Evolutionary conservation across 1,140 invertebrate species (phyloP), one percentile per base, ranked within the genome.

Genomic region (Apis dorsata): DNA sequence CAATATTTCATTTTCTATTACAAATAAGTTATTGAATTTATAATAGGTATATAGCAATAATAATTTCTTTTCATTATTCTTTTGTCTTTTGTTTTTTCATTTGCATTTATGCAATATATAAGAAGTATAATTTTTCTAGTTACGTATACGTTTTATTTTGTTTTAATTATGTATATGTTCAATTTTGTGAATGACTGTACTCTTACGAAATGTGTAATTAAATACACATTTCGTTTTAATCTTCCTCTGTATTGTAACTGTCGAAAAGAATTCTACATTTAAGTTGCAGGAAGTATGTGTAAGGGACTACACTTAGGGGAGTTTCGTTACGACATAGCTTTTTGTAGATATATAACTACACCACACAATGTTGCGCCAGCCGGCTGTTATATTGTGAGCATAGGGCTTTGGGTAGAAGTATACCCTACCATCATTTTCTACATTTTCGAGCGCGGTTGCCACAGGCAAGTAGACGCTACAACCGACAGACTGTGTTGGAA

Each of bases 331-430:
- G 72, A 74, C 78, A 72, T 85, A 62, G 19, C 21, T 60, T 60
- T 72, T 79, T 53, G 68, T 79, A 62, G 55, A 78, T 74, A 62
- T 24, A 44, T 44, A 44, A 44, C 34, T 44, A 57, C 21, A 17
- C 71, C 55, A 65, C 79, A 85, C 83, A 75, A 55, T 71, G 79
- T 86, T 72, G 69, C 57, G 49, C 12, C n/a, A 76, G 17, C 53
- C 62, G 49, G 63, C 34, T 68, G 73, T 72, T 77, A 77, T 53
- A 85, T 85, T 82, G 73, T 86, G 28, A 34, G 68, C 19, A n/a
- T 59, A 63, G 68, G 68, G 74, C 51, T 11, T 55, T 80, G 53
- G 53, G 59, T 60, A n/a, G 53, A 55, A 15, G 21, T 21, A 21
- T 60, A 55, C 68, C 60, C 68, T 68, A 57, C 24, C 57, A 12